Conservation (phyloP, 1,140 invertebrate species). For the Saccostrea cuccullata region DNA sequence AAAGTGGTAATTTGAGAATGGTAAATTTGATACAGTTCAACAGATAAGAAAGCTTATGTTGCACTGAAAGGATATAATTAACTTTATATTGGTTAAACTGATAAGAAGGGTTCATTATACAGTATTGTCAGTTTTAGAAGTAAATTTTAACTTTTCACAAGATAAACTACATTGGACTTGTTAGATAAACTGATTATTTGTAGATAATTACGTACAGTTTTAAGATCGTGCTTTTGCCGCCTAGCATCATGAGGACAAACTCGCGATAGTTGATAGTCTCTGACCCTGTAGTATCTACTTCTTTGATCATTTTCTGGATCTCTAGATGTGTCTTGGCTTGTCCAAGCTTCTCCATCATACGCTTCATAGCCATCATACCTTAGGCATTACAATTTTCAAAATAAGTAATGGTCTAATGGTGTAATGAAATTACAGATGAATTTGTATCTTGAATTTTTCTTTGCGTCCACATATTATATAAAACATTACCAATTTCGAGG, state of each 20-base stretch:
- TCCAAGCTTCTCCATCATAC: conserved; percentile 95
- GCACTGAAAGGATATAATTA: no score
- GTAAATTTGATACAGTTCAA: no score
- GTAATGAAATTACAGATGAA: no score
- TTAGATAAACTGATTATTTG: no score
- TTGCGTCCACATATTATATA: neutral
- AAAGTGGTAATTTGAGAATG: no score
- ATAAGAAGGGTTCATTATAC: no score
- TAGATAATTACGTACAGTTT: conserved; percentile 66
- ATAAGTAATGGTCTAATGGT: neutral
- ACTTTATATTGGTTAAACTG: no score
- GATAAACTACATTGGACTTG: no score
- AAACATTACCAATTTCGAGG: conserved; percentile 69
- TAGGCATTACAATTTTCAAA: neutral
- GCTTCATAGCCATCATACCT: conserved; percentile 91
- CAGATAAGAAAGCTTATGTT: no score
- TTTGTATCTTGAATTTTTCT: no score
- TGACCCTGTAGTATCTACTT: conserved; percentile 69
- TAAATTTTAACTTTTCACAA: no score
- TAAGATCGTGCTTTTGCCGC: conserved; percentile 65
- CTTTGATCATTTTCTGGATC: conserved; percentile 92
- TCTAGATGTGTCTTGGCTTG: conserved; percentile 95
- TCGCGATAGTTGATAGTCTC: conserved; percentile 73
- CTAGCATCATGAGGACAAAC: conserved; percentile 75
- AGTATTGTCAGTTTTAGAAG: no score